Evolutionary conservation across 2,888 invertebrate genomes (phyloP), one percentile per base, ranked within the genome.

Genomic region (Rhogogaster chlorosoma): DNA sequence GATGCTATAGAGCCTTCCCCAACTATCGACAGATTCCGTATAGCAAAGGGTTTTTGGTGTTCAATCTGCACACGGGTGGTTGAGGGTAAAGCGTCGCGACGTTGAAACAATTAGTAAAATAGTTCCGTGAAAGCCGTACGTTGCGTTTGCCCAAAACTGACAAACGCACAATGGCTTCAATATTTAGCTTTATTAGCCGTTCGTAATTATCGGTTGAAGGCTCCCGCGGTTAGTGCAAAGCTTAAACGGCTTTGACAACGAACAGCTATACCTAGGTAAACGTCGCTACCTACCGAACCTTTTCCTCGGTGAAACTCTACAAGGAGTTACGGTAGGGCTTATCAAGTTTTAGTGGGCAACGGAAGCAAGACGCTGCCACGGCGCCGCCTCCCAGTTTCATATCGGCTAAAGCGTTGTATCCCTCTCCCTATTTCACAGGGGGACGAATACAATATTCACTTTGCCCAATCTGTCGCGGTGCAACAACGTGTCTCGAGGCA

Each of bases 291-390:
- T 49, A 32, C 83, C 42, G 45, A 83, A 70, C 67, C 83, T 67
- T 83, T 83, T 70, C 67, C 70, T 45, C 18, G 22, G 61, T 67
- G 67, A 83, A 70, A 64, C 83, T 67, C 83, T 26, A 49, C 83
- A 32, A 70, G 67, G 83, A 83, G 83, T 83, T 83, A 83, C 83
- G 36, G 61, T 61, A 83, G 83, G 83, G 83, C 83, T 83, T 83
- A 83, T 83, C 83, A 83, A 83, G 67, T 83, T 83, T 70, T 83
- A 83, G 83, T 83, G 83, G 64, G n/a, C 45, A 38, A 83, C 67
- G 67, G 83, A 83, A 83, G 42, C 83, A 67, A 83, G 83, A 67
- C 83, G 80, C 38, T 77, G 49, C 71, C 22, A 26, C 26, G 78
- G 57, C 82, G 83, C 83, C 83, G 83, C 70, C 67, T 61, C 29